phyloP scores from a whole-genome alignment of 2,888 invertebrate species.

The Rhagonycha fulva region DNA sequence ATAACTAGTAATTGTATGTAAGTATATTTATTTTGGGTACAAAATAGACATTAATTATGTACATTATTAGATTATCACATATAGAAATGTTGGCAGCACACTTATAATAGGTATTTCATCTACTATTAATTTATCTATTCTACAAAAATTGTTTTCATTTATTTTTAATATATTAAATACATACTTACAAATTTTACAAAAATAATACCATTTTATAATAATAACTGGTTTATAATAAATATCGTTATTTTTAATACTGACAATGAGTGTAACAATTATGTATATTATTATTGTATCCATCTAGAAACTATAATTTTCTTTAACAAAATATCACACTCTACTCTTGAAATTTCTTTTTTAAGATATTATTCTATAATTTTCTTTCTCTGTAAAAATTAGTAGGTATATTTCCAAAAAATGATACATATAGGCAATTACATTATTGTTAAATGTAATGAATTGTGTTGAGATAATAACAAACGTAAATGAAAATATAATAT shows the following conservation, averaged over 20 bases:
- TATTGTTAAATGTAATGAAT: no score
- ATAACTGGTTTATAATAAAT: neutral
- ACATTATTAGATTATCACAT: slow-evolving; percentile 22
- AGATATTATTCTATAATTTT: no score
- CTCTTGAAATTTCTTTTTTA: no score
- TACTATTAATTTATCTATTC: neutral
- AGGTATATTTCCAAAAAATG: neutral
- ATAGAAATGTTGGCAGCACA: slow-evolving; percentile 23
- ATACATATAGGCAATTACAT: neutral
- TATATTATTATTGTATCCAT: neutral
- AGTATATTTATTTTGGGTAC: slow-evolving; percentile 16
- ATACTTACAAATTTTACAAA: neutral
- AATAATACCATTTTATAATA: neutral
- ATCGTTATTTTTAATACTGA: neutral
- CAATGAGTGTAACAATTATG: neutral
- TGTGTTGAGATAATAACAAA: no score
- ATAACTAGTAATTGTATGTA: neutral
- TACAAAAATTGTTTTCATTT: slow-evolving; percentile 5
- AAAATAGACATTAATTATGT: slow-evolving; percentile 27
- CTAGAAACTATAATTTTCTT: neutral
- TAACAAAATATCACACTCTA: no score
- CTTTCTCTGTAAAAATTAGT: neutral
- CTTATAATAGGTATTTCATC: slow-evolving; percentile 20
- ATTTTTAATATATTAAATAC: neutral
- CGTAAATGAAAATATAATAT: no score